Base-by-base conservation (phyloP, 2,888 invertebrate species). In the Meiosimyza platycephala region DNA sequence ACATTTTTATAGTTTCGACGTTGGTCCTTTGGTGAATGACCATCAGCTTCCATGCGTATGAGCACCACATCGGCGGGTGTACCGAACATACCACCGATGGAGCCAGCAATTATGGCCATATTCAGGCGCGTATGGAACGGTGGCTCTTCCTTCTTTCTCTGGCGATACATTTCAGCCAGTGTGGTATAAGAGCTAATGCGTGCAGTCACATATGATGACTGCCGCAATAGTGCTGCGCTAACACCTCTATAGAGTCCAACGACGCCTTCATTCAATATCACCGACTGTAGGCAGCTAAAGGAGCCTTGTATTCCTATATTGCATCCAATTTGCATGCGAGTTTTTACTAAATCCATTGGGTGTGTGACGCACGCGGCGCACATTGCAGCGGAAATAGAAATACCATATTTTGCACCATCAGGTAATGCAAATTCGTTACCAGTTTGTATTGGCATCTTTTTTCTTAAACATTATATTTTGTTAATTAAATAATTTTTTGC, bases 21-120 rank as follows among this genome's bases (percentile, higher is more conserved):
- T 79, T 92, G 90, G 48, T 95, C 94, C 73, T 88, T 84, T 22
- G 95, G 92, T 59, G 97, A 88, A 88, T 97, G 98, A 33, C 97
- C 91, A 88, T 98, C 98, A 89, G 98, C 98, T 88, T 98, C 98
- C 98, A 98, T 98, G 80, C 98, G 89, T 12, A 98, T 98, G 89
- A 98, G 98, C 72, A 98, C 93, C 89, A 98, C 90, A 89, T 98
- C 98, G 22, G 95, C 96, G 6, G 98, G 98, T 51, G 96, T 95
- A 0, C 96, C 97, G 13, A 97, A 92, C 81, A 97, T 90, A 9
- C 97, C 98, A 63, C 97, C 97, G 68, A 92, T 91, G 72, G 94
- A 93, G 1, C 98, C 98, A 59, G 96, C 93, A n/a, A 92, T 80
- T 7, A 93, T 94, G 70, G 97, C 97, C 76, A 97, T 63, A 9